Conservation (phyloP, 2,888 invertebrate species). For the Eupeodes luniger region DNA sequence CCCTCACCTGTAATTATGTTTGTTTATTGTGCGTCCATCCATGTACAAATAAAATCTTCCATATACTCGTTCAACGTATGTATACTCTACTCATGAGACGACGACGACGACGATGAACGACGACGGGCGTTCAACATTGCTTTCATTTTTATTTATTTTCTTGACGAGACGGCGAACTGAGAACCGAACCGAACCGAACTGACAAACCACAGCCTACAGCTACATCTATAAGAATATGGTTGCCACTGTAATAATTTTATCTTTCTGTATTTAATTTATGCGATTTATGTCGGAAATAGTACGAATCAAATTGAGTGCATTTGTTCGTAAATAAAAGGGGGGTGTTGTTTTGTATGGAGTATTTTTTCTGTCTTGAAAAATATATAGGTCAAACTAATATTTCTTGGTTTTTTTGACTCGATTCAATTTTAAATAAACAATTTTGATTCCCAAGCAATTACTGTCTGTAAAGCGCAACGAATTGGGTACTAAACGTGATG, state of each 20-base stretch:
- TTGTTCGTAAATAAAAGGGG: too few relatives aligned
- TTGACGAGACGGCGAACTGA: slow-evolving; percentile 54
- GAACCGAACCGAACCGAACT: slow-evolving; percentile 24
- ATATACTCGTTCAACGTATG: slow-evolving; percentile 4
- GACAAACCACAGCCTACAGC: slow-evolving; percentile 23
- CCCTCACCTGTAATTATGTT: slow-evolving; percentile 59
- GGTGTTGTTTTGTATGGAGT: too few relatives aligned
- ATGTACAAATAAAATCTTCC: slow-evolving; percentile 60
- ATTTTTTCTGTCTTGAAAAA: too few relatives aligned
- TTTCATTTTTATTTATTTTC: slow-evolving; percentile 67
- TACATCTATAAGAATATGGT: slow-evolving; percentile 10
- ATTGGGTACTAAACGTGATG: too few relatives aligned
- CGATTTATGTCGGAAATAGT: background rate
- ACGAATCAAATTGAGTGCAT: background rate
- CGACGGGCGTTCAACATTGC: slow-evolving; percentile 31
- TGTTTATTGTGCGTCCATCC: slow-evolving; percentile 65
- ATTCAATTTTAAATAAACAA: too few relatives aligned
- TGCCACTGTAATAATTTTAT: background rate
- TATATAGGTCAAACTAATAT: too few relatives aligned
- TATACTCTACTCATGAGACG: background rate
- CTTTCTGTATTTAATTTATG: background rate
- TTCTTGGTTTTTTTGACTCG: too few relatives aligned
- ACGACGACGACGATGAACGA: too few relatives aligned
- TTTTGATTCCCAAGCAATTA: too few relatives aligned
- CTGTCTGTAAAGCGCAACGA: too few relatives aligned